Base-by-base conservation (phyloP, 2,113 vertebrate species). In the Callionymus lyra region DNA sequence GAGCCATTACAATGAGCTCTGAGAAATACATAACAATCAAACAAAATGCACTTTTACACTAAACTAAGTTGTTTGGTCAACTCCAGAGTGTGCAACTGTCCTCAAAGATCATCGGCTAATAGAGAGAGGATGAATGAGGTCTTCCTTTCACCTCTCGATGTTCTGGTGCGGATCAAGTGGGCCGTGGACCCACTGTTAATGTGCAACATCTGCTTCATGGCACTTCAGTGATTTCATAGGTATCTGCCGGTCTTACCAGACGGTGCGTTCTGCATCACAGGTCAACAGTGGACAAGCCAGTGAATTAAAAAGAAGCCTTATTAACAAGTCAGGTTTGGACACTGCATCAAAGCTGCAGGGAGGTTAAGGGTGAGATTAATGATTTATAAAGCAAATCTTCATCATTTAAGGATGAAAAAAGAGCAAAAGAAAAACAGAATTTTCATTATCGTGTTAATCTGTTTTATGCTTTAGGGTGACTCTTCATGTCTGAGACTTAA, bases 301-400 rank as follows among this genome's bases (percentile, higher is more conserved):
- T 61, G 56, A 27, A 69, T 61, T 68, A 68, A 81, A 73, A 62
- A 67, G 59, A 61, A 56, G 53, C 47, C 63, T 77, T 58, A 75
- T 83, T 74, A 71, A 76, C 79, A 64, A 79, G 73, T 78, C 56
- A 79, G 72, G 61, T n/a, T n/a, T n/a, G n/a, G n/a, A n/a, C n/a
- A n/a, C n/a, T n/a, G 48, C 42, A 27, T 27, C 8, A 27, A 27
- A 27, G 8, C 21, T 27, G 8, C 21, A 27, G 21, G 21, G 21
- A 27, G 4, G 21, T 27, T 27, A 8, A 27, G 4, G 4, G 8
- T 27, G 4, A 8, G 21, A 27, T 4, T 27, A 4, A 27, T 8
- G n/a, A n/a, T n/a, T n/a, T n/a, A n/a, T n/a, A n/a, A n/a, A n/a
- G n/a, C n/a, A n/a, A n/a, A n/a, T n/a, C n/a, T n/a, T n/a, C n/a